phyloP scores from a whole-genome alignment of 2,888 invertebrate species.

The Leucoptera coffeella region DNA sequence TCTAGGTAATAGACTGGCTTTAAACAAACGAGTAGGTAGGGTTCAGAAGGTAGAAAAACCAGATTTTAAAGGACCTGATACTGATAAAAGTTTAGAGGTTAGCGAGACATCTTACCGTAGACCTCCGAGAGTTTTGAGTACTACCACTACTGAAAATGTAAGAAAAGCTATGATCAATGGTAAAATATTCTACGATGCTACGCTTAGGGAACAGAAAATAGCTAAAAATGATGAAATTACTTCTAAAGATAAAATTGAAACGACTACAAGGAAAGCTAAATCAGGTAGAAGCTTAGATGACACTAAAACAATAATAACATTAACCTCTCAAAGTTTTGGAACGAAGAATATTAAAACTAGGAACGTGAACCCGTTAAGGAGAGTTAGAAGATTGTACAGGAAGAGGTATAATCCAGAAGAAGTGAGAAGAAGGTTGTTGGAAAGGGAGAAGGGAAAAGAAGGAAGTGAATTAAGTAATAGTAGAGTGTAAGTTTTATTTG shows the following conservation, averaged over 20 bases:
- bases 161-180: conserved; percentile 40
- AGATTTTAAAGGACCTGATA: conserved; percentile 20
- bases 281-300: conserved; percentile 13
- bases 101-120: conserved; percentile 33
- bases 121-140: conserved; percentile 29
- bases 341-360: conserved; percentile 22
- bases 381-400: conserved; percentile 35
- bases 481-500: no score
- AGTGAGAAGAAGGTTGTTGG: conserved; percentile 40
- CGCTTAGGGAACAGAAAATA: conserved; percentile 29
- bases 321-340: conserved; percentile 15
- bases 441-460: conserved; percentile 25
- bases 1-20: background rate
- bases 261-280: conserved; percentile 8
- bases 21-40: conserved; percentile 27
- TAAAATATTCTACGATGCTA: conserved; percentile 42
- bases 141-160: conserved; percentile 36
- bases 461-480: conserved; percentile 7
- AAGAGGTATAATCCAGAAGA: conserved; percentile 46
- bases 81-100: conserved; percentile 35
- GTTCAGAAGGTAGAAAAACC: conserved; percentile 37
- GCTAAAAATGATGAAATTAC: no score
- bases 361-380: conserved; percentile 30
- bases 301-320: conserved; percentile 15
- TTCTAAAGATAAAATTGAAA: conserved; percentile 24